Base-by-base conservation (phyloP, 2,113 vertebrate species). In the Glareola pratincola region DNA sequence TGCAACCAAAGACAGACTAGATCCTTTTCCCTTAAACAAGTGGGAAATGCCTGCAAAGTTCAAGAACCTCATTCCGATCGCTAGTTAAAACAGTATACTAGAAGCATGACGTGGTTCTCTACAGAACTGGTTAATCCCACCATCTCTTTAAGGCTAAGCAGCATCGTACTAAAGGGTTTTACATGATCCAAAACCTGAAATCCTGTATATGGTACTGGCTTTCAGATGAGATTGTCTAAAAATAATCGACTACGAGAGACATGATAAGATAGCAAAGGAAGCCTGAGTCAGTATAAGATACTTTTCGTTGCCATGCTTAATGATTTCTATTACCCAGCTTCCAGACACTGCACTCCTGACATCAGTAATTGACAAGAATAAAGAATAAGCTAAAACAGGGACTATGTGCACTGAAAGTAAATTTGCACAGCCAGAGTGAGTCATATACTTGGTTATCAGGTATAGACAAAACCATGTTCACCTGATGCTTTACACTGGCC, bases 351-450 rank as follows among this genome's bases (percentile, higher is more conserved):
- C 27, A 60, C 48, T 95, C 47, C 71, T 93, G 72, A 91, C 68
- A 84, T 71, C 50, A 79, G 72, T 59, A 93, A 92, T 30, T 87
- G 67, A 94, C 80, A 94, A 83, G 48, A 96, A 85, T 39, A 94
- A 96, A 94, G 69, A 93, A 83, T 43, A 88, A 88, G 41, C 54
- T 91, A 71, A 74, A 92, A 87, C 16, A 41, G 39, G 36, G 9
- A 19, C 24, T 90, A 27, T 24, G 27, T 48, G 69, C 12, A 34
- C 22, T 36, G 68, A 68, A 97, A 88, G 73, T 79, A 81, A 94
- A 85, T 92, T 88, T 95, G 57, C 57, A 68, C 29, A 75, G 68
- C 51, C 47, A 63, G 16, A 92, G 50, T 10, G 72, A 66, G 30
- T 56, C 88, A 53, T 20, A 45, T 14, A 77, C 34, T 82, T 68